Conservation (phyloP, 2,797 vertebrate genomes). For the Oophaga sylvatica region DNA sequence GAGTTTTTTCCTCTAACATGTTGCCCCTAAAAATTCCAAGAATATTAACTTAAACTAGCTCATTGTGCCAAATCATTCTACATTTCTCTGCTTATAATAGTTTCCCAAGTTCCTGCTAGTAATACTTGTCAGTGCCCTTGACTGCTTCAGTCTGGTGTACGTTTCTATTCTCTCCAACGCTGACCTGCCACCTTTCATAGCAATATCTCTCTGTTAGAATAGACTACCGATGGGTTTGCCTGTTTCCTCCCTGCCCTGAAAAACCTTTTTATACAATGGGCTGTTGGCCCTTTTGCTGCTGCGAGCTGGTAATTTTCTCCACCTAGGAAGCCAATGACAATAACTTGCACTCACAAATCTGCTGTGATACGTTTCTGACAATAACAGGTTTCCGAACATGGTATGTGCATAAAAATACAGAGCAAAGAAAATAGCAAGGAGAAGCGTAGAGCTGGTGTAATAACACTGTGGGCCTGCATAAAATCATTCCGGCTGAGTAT, state of each 20-base stretch:
- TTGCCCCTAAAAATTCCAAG: too few relatives aligned
- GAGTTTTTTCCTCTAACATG: too few relatives aligned
- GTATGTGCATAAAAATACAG: neutral
- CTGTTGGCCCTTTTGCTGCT: constrained; percentile 11
- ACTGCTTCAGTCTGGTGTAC: constrained; percentile 2
- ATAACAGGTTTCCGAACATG: constrained; percentile 1
- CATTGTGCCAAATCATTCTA: neutral
- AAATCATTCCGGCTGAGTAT: neutral
- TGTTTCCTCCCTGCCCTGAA: neutral
- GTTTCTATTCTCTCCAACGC: constrained; percentile 25
- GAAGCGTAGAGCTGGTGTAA: neutral
- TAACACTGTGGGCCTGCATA: neutral
- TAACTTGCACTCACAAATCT: constrained; percentile 1
- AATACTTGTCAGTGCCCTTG: constrained; percentile 9
- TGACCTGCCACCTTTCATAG: constrained; percentile 25
- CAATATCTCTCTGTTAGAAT: constrained; percentile 10
- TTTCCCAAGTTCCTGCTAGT: neutral
- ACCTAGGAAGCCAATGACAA: constrained; percentile 24
- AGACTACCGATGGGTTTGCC: neutral
- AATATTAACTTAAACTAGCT: neutral
- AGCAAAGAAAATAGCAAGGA: neutral
- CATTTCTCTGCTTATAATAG: neutral
- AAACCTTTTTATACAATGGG: neutral
- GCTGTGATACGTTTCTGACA: constrained; percentile 3
- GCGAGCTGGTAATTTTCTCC: constrained; percentile 29